A percentile compares a stretch with the other conserved stretches of the same genome.
Conservation (phyloP, 1,140 invertebrate species). For the Ylistrum balloti region DNA sequence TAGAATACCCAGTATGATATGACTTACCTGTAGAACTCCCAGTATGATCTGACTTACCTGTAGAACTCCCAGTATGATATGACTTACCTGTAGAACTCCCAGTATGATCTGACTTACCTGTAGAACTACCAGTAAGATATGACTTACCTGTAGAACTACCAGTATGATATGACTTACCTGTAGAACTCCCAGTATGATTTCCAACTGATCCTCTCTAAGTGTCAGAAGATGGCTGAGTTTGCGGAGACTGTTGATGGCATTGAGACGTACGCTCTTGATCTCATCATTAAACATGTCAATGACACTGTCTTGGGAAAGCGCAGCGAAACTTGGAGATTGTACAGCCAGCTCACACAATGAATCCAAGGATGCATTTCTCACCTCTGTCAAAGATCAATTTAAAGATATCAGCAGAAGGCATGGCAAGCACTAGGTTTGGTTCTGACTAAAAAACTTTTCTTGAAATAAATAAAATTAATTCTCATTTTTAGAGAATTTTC, state of each 20-base stretch:
- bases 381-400: constrained; percentile 90
- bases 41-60: too few species aligned
- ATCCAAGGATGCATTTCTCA: constrained; percentile 96
- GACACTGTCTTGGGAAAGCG: constrained; percentile 90
- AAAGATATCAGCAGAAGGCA: too few species aligned
- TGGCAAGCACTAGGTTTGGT: too few species aligned
- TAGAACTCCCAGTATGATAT: too few species aligned
- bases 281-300: constrained; percentile 99
- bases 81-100: too few species aligned
- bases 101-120: too few species aligned
- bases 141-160: background rate
- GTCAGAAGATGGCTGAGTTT: constrained; percentile 94
- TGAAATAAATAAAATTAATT: too few species aligned
- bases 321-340: constrained; percentile 92
- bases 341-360: constrained; percentile 95
- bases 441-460: too few species aligned
- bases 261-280: constrained; percentile 97
- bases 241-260: constrained; percentile 95
- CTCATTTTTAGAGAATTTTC: too few species aligned
- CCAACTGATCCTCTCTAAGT: constrained; percentile 96
- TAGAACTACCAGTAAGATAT: background rate
- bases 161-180: constrained; percentile 85
- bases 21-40: too few species aligned
- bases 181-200: constrained; percentile 95
- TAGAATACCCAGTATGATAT: too few species aligned